Percentiles rank a stretch among this genome's conserved stretches.
phyloP scores from a whole-genome alignment of 2,797 vertebrate genomes.

The Cyprinella venusta region DNA sequence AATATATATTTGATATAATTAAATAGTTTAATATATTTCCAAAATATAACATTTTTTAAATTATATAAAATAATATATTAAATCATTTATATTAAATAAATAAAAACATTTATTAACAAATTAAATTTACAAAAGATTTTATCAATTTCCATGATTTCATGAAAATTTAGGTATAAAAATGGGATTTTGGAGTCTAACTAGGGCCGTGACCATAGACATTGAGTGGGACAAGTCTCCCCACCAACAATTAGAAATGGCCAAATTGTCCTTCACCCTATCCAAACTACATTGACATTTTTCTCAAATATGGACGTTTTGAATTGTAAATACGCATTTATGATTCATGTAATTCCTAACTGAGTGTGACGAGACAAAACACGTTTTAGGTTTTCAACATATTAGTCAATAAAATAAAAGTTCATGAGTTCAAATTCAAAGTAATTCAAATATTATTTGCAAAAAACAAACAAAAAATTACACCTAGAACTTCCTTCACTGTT shows the following conservation, averaged over 20 bases:
- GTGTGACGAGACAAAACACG: background rate
- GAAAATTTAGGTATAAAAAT: no score
- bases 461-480: background rate
- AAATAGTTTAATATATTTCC: no score
- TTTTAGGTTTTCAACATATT: no score
- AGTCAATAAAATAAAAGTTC: no score
- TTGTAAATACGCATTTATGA: background rate
- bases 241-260: background rate
- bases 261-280: no score
- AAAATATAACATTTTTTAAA: no score
- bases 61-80: no score
- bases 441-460: background rate
- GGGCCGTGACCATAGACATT: no score
- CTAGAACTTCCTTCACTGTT: background rate
- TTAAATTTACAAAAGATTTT: background rate
- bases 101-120: background rate
- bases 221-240: no score
- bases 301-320: background rate
- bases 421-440: background rate
- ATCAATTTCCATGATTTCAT: background rate
- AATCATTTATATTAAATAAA: no score
- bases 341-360: background rate
- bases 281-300: background rate
- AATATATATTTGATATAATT: no score
- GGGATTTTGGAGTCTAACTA: no score